A percentile compares a stretch with the other conserved stretches of the same genome.
phyloP scores from a whole-genome alignment of 64 coral and sea anemone genomes.

The Astreopora myriophthalma region DNA sequence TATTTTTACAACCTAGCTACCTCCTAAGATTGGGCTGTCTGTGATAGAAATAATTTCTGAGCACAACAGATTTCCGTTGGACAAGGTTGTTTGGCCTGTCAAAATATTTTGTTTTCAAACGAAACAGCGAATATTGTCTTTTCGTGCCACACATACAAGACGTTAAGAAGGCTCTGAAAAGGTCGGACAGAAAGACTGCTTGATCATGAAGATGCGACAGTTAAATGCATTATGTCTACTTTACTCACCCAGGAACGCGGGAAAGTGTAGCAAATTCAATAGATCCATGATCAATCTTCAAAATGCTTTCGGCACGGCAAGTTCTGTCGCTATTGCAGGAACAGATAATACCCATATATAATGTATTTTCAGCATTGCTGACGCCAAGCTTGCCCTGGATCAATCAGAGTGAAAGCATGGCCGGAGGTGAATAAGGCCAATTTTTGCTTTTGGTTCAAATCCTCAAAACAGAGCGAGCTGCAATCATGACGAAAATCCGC shows the following conservation, averaged over 20 bases:
- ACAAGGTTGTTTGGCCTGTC: background rate
- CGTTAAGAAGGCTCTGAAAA: background rate
- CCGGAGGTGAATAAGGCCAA: background rate
- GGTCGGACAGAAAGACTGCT: background rate
- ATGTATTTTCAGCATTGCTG: background rate
- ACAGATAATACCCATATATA: constrained; percentile 40
- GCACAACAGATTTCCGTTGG: background rate
- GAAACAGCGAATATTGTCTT: background rate
- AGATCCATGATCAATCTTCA: constrained; percentile 3
- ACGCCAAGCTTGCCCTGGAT: background rate
- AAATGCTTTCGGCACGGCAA: background rate
- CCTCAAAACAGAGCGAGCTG: background rate
- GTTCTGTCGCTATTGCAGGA: background rate
- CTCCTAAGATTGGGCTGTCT: too few relatives aligned
- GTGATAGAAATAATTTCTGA: too few relatives aligned
- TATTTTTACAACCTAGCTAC: too few relatives aligned
- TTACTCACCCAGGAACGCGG: background rate
- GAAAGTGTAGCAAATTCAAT: background rate
- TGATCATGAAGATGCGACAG: background rate
- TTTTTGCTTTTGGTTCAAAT: background rate
- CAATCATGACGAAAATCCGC: background rate
- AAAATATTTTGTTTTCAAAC: background rate
- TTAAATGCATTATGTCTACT: background rate
- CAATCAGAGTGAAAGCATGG: too few relatives aligned
- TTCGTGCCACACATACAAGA: background rate